Evolutionary conservation across 2,797 vertebrate genomes (phyloP), one percentile per base, ranked within the genome.

Genomic region (Anas bahamensis): DNA sequence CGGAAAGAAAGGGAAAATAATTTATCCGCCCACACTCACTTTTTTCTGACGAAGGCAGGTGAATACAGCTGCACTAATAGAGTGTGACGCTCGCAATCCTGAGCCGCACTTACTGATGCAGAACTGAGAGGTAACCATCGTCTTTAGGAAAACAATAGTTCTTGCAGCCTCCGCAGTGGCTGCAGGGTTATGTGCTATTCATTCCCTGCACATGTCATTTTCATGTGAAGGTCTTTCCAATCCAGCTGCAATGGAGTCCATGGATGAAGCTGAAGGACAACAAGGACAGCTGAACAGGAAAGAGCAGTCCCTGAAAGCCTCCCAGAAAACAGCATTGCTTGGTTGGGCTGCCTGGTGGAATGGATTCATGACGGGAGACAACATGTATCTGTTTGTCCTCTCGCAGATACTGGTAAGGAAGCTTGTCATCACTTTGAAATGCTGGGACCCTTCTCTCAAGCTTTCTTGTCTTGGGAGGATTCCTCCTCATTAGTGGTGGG

Each of bases 331-430:
- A 57, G 88, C 96, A 23, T 94, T 93, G 66, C 96, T 92, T 75
- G 96, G 89, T 81, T 98, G 97, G 98, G 95, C 97, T 41, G 97
- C 97, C 76, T 23, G 84, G 68, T 97, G 98, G 97, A 98, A 98
- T 90, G 97, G 97, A 85, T 95, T 98, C 68, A 93, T 95, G 23
- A 97, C 97, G n/a, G 97, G 97, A 89, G 96, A 96, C 94, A 98
- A 92, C 88, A 93, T 98, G 74, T 98, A 97, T 95, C 96, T 98
- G 66, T 98, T 98, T 33, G 97, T 97, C 64, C 94, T 98, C 63
- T 98, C 97, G 5, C 98, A 98, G 95, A 97, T 98, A 85, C 92
- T 98, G 98, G 98, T 98, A 98, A 98, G 98, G 83, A 46, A 84
- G 55, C 57, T 81, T 66, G 59, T 79, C 55, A 7, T 73, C 2